Base-by-base conservation (phyloP, 2,797 vertebrate species). In the Apogon hyalosoma region DNA sequence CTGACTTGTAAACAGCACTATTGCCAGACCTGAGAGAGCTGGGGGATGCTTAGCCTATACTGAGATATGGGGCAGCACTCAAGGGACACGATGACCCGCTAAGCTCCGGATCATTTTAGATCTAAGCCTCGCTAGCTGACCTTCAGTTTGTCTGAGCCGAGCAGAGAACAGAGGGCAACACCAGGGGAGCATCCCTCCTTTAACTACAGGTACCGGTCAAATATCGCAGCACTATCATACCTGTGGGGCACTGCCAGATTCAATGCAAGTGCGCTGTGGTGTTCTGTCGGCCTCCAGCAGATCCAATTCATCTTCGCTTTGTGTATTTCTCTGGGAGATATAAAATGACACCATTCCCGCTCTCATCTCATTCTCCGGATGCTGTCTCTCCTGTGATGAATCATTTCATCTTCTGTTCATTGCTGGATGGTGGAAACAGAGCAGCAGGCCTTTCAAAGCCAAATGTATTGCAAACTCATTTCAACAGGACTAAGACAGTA, bases 331-430 rank as follows among this genome's bases (percentile, higher is more conserved):
- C 74, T 62, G 68, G 74, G 80, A 84, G 84, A 90, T 83, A 76
- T 74, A 86, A 86, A 84, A 87, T 67, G 80, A 87, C 88, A 87
- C 64, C 11, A 15, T 77, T 85, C 84, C 73, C 48, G 33, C 81
- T 85, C 76, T 89, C 82, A 75, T 86, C 84, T 87, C 75, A 60
- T 83, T 82, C 84, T 84, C 63, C 72, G 24, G 87, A 80, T 86
- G 80, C 83, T 82, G 88, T 88, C 83, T 82, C 66, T 39, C 61
- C 68, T 77, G 74, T 90, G 90, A 91, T 90, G 83, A 89, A 91
- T 92, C 76, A 80, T 90, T 88, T 90, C 85, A 89, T 90, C 83
- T 82, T 61, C 77, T 77, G 70, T 59, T 83, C 81, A 70, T 76
- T 71, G 64, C 69, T 67, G 71, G 52, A 71, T 81, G 81, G 57